Evolutionary conservation across 1,140 invertebrate genomes (phyloP).

Genomic region (Apis florea): DNA sequence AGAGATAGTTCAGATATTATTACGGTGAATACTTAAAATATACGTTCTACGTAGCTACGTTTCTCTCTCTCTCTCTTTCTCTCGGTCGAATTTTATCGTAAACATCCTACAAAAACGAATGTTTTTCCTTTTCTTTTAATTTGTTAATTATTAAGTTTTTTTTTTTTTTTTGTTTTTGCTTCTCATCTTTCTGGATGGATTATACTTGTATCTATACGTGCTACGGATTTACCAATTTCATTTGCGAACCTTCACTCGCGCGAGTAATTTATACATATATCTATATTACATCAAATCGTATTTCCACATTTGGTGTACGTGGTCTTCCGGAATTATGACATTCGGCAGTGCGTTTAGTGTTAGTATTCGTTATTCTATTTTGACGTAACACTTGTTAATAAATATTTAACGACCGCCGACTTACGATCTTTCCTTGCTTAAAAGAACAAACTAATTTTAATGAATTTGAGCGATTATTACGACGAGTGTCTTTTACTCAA

Average conservation of each 20-base stretch:
- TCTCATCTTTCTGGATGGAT: conserved; percentile 69
- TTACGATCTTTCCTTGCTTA: not conserved
- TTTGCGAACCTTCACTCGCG: conserved; percentile 21
- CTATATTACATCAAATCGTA: not conserved
- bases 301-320: not conserved
- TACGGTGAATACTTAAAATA: conserved; percentile 50
- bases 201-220: conserved; percentile 41
- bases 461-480: conserved; percentile 53
- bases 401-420: not conserved
- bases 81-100: conserved; percentile 20
- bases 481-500: not conserved
- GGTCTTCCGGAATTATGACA: conserved; percentile 26
- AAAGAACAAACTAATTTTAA: conserved; percentile 46
- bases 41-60: conserved; percentile 52
- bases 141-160: not conserved
- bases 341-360: conserved; percentile 23
- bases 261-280: not conserved
- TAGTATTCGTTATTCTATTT: not conserved
- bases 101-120: conserved; percentile 29
- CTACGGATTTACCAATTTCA: conserved; percentile 24
- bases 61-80: not conserved
- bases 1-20: not conserved
- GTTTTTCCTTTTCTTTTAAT: not conserved
- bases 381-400: not conserved
- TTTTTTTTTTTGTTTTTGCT: not conserved